phyloP scores from a whole-genome alignment of 2,113 vertebrate species.

The Clarias batrachus region DNA sequence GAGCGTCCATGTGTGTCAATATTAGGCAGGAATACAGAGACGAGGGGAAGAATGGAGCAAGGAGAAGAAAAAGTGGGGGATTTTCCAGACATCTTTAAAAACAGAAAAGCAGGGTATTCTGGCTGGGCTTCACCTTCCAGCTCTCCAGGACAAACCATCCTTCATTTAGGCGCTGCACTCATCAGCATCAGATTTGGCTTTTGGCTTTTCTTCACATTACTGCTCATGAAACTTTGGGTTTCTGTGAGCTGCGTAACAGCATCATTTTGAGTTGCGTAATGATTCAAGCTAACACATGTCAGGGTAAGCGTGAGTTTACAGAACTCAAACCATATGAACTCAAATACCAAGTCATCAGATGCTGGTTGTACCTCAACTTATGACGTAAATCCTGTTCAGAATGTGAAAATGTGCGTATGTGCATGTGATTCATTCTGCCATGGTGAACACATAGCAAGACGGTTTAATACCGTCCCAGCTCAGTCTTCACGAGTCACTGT shows the following conservation, averaged over 20 bases:
- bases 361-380: background rate
- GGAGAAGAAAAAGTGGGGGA: constrained; percentile 43
- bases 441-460: constrained; percentile 56
- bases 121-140: constrained; percentile 54
- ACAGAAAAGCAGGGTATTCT: constrained; percentile 68
- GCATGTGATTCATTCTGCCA: constrained; percentile 54
- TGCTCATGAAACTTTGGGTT: background rate
- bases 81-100: constrained; percentile 73
- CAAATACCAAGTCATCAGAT: background rate
- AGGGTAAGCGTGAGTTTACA: background rate
- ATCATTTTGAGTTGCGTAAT: background rate
- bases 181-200: constrained; percentile 34
- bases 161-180: constrained; percentile 53
- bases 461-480: constrained; percentile 59
- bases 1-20: constrained; percentile 55
- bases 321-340: constrained; percentile 14
- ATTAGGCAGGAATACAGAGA: constrained; percentile 63
- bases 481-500: constrained; percentile 70
- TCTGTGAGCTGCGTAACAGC: background rate
- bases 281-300: background rate
- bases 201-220: background rate
- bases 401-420: constrained; percentile 26
- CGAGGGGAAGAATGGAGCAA: constrained; percentile 48
- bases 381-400: constrained; percentile 35
- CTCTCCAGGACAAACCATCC: constrained; percentile 61